phyloP scores from a whole-genome alignment of 1,140 invertebrate genomes.

The Drosophila asahinai region DNA sequence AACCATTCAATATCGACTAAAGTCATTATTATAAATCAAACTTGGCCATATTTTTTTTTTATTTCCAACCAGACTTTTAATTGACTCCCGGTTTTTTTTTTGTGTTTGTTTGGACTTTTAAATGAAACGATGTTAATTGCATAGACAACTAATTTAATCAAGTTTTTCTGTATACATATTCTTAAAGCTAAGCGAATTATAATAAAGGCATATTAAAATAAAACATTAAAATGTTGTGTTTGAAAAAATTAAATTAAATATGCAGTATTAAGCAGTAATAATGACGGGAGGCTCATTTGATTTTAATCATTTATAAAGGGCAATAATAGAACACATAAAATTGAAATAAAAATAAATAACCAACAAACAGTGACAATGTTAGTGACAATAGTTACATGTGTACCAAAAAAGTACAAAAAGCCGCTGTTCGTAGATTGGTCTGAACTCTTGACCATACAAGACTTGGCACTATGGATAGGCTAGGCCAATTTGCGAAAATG shows the following conservation, averaged over 20 bases:
- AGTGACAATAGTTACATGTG: too few species aligned
- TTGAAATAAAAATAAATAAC: not conserved
- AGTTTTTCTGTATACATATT: not conserved
- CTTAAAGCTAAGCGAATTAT: not conserved
- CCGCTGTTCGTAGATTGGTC: too few species aligned
- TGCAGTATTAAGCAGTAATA: conserved; percentile 7
- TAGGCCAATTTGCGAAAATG: too few species aligned
- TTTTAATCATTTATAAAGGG: conserved; percentile 51
- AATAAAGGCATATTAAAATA: not conserved
- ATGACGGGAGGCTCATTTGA: conserved; percentile 68
- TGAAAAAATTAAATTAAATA: conserved; percentile 1
- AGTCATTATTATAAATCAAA: conserved; percentile 32
- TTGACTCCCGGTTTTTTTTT: not conserved
- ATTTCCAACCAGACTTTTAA: conserved; percentile 3
- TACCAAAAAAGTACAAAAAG: too few species aligned
- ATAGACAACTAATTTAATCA: not conserved
- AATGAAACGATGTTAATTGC: conserved; percentile 14
- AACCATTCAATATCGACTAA: conserved; percentile 28
- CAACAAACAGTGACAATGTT: too few species aligned
- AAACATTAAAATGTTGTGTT: not conserved
- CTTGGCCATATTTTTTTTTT: conserved; percentile 13
- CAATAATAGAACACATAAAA: conserved; percentile 37
- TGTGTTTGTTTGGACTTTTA: not conserved
- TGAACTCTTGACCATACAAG: not conserved
- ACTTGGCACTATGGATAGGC: too few species aligned